Base-by-base conservation (phyloP, 1,140 invertebrate species). In the Drosophila sulfurigaster region DNA sequence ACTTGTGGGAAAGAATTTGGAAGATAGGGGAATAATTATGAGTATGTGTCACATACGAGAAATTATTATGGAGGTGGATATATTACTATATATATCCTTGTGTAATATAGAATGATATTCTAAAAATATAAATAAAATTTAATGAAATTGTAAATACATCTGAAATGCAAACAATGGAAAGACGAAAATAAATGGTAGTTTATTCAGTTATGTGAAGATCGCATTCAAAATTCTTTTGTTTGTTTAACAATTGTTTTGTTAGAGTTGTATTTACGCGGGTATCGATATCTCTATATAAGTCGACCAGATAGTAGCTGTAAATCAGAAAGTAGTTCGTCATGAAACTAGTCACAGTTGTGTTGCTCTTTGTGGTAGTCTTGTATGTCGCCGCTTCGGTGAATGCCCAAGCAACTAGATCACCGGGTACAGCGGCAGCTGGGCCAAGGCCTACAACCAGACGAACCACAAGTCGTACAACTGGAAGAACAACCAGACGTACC, bases 371-470 rank as follows among this genome's bases (percentile, higher is more conserved):
- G 5, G 59, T 62, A 2, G 35, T 54, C 11, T n/a, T 64, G 16
- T 54, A 41, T 41, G 49, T 52, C 11, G 7, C 30, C 5, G n/a
- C 4, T 35, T 63, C 48, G 5, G 62, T 30, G 20, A 64, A 52
- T 2, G 46, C 28, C 6, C 60, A 52, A 64, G 3, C 41, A 43
- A 5, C n/a, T 13, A 5, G 41, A 43, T n/a, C 41, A 5, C 11
- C 41, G 2, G 35, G 35, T 7, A 43, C 41, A 43, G 4, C 35
- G 6, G 7, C 35, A 38, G 35, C 7, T 38, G 10, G 41, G 7
- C 41, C 11, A 3, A 43, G 11, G 13, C 11, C 41, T 43, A 43
- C 11, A 43, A 28, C 28, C 3, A 48, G 38, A 64, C 16, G 32
- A 5, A 30, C 41, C 13, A 43, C 41, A 43, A 38, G 35, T 2